Conservation (phyloP, 2,797 vertebrate species). For the Ficedula albicollis region DNA sequence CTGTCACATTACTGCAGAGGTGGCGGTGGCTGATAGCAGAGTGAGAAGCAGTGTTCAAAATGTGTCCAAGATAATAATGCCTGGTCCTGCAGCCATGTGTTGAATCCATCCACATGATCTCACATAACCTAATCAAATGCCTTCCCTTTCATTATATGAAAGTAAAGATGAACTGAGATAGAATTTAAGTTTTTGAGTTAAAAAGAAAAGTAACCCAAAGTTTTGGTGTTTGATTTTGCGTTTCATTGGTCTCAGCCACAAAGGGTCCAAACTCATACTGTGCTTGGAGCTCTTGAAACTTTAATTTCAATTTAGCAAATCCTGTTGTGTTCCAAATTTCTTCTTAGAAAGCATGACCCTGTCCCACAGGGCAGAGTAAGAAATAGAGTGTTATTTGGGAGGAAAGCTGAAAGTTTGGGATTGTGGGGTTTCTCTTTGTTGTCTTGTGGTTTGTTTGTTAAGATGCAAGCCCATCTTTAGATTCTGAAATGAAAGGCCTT, state of each 20-base stretch:
- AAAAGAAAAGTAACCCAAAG: background rate
- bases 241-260: background rate
- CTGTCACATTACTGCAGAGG: slow-evolving; percentile 81
- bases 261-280: background rate
- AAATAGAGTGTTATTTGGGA: background rate
- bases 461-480: background rate
- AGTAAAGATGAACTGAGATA: background rate
- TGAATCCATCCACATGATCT: background rate
- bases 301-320: background rate
- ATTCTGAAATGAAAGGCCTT: background rate
- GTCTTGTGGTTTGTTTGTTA: background rate
- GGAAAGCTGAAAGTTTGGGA: background rate
- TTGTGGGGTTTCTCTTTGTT: background rate
- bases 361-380: background rate
- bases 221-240: background rate
- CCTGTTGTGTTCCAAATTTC: background rate
- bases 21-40: slow-evolving; percentile 73
- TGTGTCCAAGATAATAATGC: slow-evolving; percentile 71
- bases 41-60: slow-evolving; percentile 83
- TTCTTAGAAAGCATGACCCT: background rate
- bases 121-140: background rate
- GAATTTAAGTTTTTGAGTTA: background rate
- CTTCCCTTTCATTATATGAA: background rate
- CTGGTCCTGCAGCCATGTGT: slow-evolving; percentile 21
- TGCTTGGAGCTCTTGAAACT: background rate